These are phyloP conservation scores for Drosophila orena DNA, from an alignment of 1,140 invertebrate species.

Conservation along the genomic window DNA sequence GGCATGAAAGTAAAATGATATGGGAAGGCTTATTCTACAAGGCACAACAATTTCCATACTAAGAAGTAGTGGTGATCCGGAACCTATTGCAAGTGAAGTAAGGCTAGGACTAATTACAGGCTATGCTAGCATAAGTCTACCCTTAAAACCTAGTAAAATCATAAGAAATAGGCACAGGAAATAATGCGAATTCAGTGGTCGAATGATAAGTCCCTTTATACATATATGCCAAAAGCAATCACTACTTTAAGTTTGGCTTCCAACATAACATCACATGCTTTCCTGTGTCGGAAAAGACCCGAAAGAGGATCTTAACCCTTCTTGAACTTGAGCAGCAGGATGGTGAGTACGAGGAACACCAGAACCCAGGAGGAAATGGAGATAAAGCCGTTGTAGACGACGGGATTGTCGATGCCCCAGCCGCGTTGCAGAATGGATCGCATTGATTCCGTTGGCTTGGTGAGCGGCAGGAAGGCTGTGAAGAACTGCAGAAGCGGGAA, in stretches of 20 bases:
- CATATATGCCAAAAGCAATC: no score
- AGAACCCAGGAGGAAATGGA: conserved; percentile 94
- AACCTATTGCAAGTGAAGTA: conserved; percentile 49
- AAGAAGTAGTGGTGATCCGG: conserved; percentile 59
- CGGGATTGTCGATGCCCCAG: conserved; percentile 91
- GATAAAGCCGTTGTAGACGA: conserved; percentile 94
- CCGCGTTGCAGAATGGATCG: conserved; percentile 94
- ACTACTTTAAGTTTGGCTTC: no score
- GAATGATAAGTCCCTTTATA: no score
- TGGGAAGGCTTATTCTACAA: conserved; percentile 57
- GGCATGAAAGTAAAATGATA: conserved; percentile 10
- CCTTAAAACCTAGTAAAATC: conserved; percentile 79
- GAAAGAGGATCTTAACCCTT: conserved; percentile 87
- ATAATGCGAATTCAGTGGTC: background rate
- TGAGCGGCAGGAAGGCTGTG: conserved; percentile 93
- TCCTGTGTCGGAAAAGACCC: background rate
- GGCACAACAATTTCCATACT: conserved; percentile 69
- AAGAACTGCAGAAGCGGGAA: conserved; percentile 91
- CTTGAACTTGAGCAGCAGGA: conserved; percentile 92
- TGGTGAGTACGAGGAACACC: conserved; percentile 91
- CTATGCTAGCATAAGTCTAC: conserved; percentile 54
- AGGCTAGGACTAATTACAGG: conserved; percentile 30
- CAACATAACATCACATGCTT: conserved; percentile 1
- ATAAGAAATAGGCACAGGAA: conserved; percentile 36
- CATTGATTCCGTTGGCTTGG: conserved; percentile 96